Percentiles rank a stretch among this genome's conserved stretches.
phyloP scores from a whole-genome alignment of 1,140 invertebrate species.

The Acromyrmex echinatior region DNA sequence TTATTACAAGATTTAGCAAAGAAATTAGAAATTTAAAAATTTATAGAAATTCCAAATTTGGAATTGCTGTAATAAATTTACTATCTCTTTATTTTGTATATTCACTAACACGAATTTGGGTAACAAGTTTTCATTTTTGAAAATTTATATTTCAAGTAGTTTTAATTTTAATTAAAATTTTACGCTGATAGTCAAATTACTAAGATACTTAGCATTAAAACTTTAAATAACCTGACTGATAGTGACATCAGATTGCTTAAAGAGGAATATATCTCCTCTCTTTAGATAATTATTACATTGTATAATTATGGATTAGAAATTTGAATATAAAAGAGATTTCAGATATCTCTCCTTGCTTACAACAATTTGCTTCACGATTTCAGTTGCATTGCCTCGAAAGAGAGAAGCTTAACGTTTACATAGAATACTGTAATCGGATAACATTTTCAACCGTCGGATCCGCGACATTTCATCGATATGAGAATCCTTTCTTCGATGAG shows the following conservation, averaged over 20 bases:
- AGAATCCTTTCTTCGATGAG: constrained; percentile 48
- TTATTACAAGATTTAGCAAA: background rate
- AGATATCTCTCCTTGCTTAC: background rate
- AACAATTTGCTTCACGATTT: constrained; percentile 5
- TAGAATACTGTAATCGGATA: constrained; percentile 69
- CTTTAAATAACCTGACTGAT: no score
- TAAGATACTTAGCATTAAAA: constrained; percentile 6
- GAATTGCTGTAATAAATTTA: background rate
- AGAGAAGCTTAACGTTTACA: constrained; percentile 58
- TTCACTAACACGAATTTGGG: background rate
- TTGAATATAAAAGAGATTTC: background rate
- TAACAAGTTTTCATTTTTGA: background rate
- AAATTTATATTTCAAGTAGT: background rate
- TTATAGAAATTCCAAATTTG: no score
- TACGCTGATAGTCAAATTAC: background rate
- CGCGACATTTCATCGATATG: constrained; percentile 70
- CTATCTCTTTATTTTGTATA: background rate
- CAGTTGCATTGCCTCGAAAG: constrained; percentile 9
- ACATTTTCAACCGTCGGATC: constrained; percentile 64
- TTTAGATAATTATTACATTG: background rate
- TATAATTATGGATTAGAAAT: background rate
- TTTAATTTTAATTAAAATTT: constrained; percentile 5
- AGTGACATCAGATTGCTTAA: background rate
- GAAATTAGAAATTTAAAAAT: background rate
- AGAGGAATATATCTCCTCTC: background rate